These are phyloP conservation scores for Lepilemur septentrionalis DNA, from an alignment of 2,797 vertebrate species.

Conservation along the genomic window DNA sequence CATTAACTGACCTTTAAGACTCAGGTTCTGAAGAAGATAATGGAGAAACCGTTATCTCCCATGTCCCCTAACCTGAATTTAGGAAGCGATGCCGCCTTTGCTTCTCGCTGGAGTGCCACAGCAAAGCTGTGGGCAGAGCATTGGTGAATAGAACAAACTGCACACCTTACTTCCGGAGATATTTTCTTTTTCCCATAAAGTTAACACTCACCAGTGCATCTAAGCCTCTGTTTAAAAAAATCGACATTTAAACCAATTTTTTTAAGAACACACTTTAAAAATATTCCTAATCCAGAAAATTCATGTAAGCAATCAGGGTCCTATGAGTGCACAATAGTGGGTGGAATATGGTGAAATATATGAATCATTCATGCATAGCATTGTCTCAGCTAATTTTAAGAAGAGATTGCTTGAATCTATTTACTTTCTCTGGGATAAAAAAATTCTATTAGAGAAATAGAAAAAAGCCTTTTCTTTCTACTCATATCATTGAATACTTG, in stretches of 20 bases:
- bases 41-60: neutral
- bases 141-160: neutral
- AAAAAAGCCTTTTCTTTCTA: neutral
- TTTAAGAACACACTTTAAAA: neutral
- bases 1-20: slow-evolving; percentile 18
- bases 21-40: slow-evolving; percentile 20
- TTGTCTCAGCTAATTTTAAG: neutral
- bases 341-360: neutral
- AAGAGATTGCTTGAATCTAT: neutral
- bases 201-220: neutral
- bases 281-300: neutral
- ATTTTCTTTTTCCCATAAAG: neutral
- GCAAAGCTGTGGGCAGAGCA: neutral
- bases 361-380: neutral
- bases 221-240: slow-evolving; percentile 3
- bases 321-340: neutral
- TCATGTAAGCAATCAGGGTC: neutral
- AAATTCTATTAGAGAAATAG: neutral
- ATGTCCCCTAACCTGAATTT: neutral
- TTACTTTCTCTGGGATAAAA: neutral
- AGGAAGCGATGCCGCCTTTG: neutral
- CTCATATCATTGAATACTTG: neutral
- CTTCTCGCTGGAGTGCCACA: neutral
- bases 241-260: neutral
- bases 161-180: neutral